Evolutionary conservation across 2,113 vertebrate genomes (phyloP), one percentile per base, ranked within the genome.

Genomic region (Neomonachus schauinslandi): DNA sequence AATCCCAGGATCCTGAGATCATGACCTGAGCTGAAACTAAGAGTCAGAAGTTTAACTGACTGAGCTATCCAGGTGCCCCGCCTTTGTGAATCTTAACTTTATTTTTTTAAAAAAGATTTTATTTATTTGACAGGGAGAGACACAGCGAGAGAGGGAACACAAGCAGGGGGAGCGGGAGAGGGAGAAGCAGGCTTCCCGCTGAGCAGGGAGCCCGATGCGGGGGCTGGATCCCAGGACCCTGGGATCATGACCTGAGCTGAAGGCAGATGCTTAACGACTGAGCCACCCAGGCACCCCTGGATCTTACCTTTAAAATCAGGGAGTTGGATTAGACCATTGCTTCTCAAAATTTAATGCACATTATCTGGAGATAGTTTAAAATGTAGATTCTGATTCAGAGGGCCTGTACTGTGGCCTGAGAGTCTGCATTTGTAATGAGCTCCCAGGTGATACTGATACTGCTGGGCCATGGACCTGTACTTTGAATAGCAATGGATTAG

Each of bases 221-320:
- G 33, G 67, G 67, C 33, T 69, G 8, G 36, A n/a, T 69, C 33
- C 8, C 33, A 69, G 7, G 67, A 69, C 10, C 33, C 67, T 21
- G 67, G n/a, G 67, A 69, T 69, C 33, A 69, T n/a, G 33, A 69
- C 65, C 16, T 19, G 4, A 69, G 33, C 67, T 10, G 67, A 69
- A 69, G 67, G 19, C n/a, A 36, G 33, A 69, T 3, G 18, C 67
- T 19, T 36, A 36, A 69, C 8, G 28, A 69, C 16, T 21, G 67
- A 69, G 33, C 18, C 10, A 36, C 13, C 67, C 33, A 69, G 15
- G 67, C n/a, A 7, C 67, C 4, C 67, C 51, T 88, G 42, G 24
- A 72, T 18, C 24, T 89, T 59, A 77, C 55, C 33, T 82, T 96
- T 77, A 88, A 72, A 94, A 93, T 86, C 53, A 53, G 55, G 21